Percentiles rank a stretch among this genome's conserved stretches.
Evolutionary conservation across 2,888 invertebrate species (phyloP).

Genomic region (Pycnomerus fuliginosus): DNA sequence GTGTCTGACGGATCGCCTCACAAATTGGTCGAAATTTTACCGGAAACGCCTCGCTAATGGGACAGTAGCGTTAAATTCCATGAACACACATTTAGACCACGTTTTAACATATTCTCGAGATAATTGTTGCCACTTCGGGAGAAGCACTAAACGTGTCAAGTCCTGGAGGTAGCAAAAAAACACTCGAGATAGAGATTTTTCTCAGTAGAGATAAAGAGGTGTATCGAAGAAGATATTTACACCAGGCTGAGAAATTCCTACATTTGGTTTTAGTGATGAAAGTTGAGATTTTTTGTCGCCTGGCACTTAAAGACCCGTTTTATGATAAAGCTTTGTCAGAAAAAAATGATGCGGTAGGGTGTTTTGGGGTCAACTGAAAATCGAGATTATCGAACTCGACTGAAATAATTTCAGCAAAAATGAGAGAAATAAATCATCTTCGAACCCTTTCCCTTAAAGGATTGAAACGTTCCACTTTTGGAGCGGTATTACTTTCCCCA

Average conservation of each 20-base stretch:
- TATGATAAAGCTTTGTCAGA: background rate
- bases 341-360: no score
- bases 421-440: no score
- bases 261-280: constrained; percentile 8
- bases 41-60: constrained; percentile 7
- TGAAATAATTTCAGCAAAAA: constrained; percentile 10
- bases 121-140: constrained; percentile 4
- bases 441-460: no score
- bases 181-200: constrained; percentile 4
- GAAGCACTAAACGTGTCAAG: constrained; percentile 7
- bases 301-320: no score
- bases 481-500: no score
- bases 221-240: constrained; percentile 3
- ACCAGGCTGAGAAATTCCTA: constrained; percentile 1
- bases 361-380: constrained; percentile 1
- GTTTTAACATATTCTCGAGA: background rate
- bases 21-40: constrained; percentile 18
- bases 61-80: constrained; percentile 12
- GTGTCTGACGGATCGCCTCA: constrained; percentile 22
- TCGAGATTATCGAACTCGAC: background rate
- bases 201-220: constrained; percentile 7
- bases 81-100: no score
- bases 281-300: constrained; percentile 11
- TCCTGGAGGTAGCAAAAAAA: background rate
- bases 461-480: no score